These are phyloP conservation scores for Orthonevra nobilis DNA, from an alignment of 2,888 invertebrate genomes.

Conservation along the genomic window DNA sequence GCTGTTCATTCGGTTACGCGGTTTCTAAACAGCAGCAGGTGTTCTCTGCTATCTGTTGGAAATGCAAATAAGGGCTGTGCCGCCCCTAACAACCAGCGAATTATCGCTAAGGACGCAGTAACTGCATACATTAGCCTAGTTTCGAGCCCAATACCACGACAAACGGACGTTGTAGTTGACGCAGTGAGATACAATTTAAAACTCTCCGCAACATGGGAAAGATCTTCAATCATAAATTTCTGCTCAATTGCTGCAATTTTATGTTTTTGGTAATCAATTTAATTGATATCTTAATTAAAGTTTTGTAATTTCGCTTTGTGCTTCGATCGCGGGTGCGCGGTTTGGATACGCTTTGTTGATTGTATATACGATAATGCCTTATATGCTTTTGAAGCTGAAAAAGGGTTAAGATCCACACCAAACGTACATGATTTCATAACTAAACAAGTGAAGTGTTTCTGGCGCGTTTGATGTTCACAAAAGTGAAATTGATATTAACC, in stretches of 20 bases:
- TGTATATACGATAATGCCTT: too few species aligned
- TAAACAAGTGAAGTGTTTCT: conserved; percentile 18
- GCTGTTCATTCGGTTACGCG: not conserved
- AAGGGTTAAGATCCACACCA: conserved; percentile 21
- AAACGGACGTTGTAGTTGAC: not conserved
- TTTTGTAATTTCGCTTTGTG: not conserved
- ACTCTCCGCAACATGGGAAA: conserved; percentile 73
- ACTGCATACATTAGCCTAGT: conserved; percentile 46
- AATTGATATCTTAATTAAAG: too few species aligned
- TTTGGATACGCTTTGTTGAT: conserved; percentile 44
- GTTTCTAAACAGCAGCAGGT: conserved; percentile 21
- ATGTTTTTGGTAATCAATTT: conserved; percentile 81
- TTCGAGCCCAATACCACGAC: conserved; percentile 15
- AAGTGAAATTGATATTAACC: conserved; percentile 26
- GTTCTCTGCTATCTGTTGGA: conserved; percentile 32
- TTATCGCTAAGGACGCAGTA: conserved; percentile 22
- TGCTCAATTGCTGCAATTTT: conserved; percentile 85
- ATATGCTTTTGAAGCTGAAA: conserved; percentile 2
- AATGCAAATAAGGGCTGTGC: conserved; percentile 54
- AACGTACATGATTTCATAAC: conserved; percentile 29
- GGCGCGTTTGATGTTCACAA: conserved; percentile 4
- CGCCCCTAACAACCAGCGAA: conserved; percentile 38
- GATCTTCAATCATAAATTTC: conserved; percentile 83
- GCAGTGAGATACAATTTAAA: conserved; percentile 13
- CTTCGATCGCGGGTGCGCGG: conserved; percentile 27